Percentiles rank a stretch among this genome's conserved stretches.
Evolutionary conservation across 2,113 vertebrate species (phyloP).

Genomic region (Colinus virginianus): DNA sequence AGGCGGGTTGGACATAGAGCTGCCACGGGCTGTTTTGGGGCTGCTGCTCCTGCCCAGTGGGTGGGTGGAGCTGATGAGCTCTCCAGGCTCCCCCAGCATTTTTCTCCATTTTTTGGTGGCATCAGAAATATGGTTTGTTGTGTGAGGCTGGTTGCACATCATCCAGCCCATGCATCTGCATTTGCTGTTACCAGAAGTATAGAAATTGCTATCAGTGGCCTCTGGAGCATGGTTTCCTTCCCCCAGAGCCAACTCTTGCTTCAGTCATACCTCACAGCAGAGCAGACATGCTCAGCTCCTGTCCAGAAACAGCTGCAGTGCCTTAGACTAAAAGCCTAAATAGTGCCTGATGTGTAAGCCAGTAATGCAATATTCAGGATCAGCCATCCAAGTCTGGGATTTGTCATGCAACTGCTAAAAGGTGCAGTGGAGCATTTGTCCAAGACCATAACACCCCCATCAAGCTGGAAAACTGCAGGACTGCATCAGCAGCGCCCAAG

Average conservation of each 20-base stretch:
- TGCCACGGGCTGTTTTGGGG: not conserved
- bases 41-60: not conserved
- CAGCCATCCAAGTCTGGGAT: not conserved
- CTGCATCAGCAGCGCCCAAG: not conserved
- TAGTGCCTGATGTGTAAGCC: not conserved
- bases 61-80: not conserved
- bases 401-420: not conserved
- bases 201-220: not conserved
- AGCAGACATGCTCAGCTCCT: not conserved
- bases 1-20: not conserved
- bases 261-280: rapidly evolving
- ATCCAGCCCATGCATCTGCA: not conserved
- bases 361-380: not conserved
- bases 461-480: not conserved
- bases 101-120: not conserved
- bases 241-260: not conserved
- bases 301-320: not conserved
- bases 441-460: not conserved
- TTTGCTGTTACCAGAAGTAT: not conserved
- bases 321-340: not conserved
- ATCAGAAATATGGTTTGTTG: rapidly evolving
- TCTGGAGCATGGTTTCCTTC: not conserved
- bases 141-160: not conserved
- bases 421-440: not conserved
- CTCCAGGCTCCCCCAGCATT: not conserved